Evolutionary conservation across 2,113 vertebrate species (phyloP).

Genomic region (Myrmecophaga tridactyla): DNA sequence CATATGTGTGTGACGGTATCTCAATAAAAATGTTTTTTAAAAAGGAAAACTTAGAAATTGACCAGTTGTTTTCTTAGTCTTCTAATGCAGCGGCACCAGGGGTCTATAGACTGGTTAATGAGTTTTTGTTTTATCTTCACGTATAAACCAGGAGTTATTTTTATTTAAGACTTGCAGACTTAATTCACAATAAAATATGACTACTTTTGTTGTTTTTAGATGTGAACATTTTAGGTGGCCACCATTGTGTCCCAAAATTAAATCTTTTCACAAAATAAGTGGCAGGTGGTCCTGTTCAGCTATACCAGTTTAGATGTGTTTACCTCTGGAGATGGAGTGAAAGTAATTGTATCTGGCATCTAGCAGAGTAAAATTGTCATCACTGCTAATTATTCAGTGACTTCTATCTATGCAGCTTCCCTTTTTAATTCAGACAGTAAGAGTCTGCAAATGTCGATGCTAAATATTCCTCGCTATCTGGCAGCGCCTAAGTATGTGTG

Average conservation of each 20-base stretch:
- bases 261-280: slow-evolving; percentile 44
- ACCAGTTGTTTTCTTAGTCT: not conserved
- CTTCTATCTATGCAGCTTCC: slow-evolving; percentile 61
- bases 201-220: not conserved
- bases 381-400: slow-evolving; percentile 64
- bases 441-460: slow-evolving; percentile 59
- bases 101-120: not conserved
- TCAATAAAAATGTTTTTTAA: too few species aligned
- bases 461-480: slow-evolving; percentile 69
- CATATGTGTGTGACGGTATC: too few species aligned
- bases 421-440: slow-evolving; percentile 67
- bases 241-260: not conserved
- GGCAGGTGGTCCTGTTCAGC: slow-evolving; percentile 55
- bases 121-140: not conserved
- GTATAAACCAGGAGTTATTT: not conserved
- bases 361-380: slow-evolving; percentile 36
- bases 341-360: slow-evolving; percentile 51
- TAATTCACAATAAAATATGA: not conserved
- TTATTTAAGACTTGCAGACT: not conserved
- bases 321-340: slow-evolving; percentile 44
- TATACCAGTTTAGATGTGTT: not conserved
- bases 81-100: not conserved
- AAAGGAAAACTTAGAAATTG: too few species aligned
- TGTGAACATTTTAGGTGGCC: slow-evolving; percentile 32
- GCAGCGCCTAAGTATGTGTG: not conserved